Evolutionary conservation across 1,140 invertebrate species (phyloP).

Genomic region (Proctacanthus coquilletti): DNA sequence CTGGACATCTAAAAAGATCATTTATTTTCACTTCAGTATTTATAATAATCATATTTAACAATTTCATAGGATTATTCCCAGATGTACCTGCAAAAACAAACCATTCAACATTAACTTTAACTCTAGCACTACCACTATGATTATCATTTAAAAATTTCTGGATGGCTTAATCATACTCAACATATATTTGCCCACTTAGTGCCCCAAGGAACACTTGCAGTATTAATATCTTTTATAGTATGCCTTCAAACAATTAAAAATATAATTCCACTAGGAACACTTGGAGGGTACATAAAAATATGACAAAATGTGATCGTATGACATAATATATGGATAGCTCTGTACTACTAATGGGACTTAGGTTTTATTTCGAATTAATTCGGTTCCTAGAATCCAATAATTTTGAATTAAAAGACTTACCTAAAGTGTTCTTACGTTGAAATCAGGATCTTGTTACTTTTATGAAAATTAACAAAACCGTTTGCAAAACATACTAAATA

Average conservation of each 20-base stretch:
- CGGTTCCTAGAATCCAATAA: too few species aligned
- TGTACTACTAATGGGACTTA: too few species aligned
- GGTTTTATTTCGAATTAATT: too few species aligned
- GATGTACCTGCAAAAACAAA: slow-evolving; percentile 49
- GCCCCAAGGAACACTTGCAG: slow-evolving; percentile 37
- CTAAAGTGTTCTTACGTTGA: too few species aligned
- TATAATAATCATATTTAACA: slow-evolving; percentile 39
- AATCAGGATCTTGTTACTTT: too few species aligned
- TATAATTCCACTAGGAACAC: slow-evolving; percentile 43
- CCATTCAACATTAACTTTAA: slow-evolving; percentile 38
- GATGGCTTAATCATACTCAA: slow-evolving; percentile 36
- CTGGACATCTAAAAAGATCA: slow-evolving; percentile 29
- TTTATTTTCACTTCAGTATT: slow-evolving; percentile 38
- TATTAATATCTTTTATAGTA: slow-evolving; percentile 38
- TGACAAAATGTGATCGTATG: too few species aligned
- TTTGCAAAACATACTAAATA: too few species aligned
- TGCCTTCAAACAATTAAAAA: slow-evolving; percentile 43
- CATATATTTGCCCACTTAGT: slow-evolving; percentile 45
- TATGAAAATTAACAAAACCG: too few species aligned
- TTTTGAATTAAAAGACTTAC: too few species aligned
- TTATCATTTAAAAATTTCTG: slow-evolving; percentile 40
- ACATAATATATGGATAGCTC: too few species aligned
- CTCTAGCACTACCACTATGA: slow-evolving; percentile 40
- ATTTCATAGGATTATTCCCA: slow-evolving; percentile 46
- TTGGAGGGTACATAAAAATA: too few species aligned